Conservation (phyloP, 1,140 invertebrate genomes). For the Hylaeus volcanicus region DNA sequence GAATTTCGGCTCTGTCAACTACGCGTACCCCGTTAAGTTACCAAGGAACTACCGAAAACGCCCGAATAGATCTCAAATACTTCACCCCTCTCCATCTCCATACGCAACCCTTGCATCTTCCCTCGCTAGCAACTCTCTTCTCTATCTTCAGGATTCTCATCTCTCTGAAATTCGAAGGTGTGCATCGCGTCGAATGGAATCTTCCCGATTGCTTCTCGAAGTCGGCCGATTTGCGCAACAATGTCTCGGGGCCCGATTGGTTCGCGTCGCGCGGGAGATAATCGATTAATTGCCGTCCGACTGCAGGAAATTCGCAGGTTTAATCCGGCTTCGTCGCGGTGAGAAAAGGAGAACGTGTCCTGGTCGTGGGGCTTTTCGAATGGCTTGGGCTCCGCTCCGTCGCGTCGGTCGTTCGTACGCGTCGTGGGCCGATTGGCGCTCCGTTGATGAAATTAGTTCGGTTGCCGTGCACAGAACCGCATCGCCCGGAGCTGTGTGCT, state of each 20-base stretch:
- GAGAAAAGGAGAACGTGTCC: conserved; percentile 17
- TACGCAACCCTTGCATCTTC: no score
- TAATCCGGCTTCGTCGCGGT: conserved; percentile 27
- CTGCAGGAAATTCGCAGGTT: conserved; percentile 37
- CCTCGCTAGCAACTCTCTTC: no score
- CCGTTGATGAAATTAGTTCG: conserved; percentile 48
- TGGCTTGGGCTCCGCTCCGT: background rate
- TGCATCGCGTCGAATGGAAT: background rate
- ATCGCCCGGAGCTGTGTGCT: conserved; percentile 49
- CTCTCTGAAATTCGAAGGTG: no score
- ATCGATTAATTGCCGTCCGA: conserved; percentile 52
- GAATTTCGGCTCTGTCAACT: no score
- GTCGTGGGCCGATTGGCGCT: conserved; percentile 46
- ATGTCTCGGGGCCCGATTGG: conserved; percentile 37
- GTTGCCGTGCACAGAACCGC: conserved; percentile 53
- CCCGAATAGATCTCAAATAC: no score
- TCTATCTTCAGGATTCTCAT: no score
- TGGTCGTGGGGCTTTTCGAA: background rate
- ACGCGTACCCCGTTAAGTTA: no score
- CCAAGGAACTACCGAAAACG: no score
- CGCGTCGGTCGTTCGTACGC: conserved; percentile 13
- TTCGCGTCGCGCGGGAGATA: conserved; percentile 7
- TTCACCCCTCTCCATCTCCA: no score
- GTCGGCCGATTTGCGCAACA: conserved; percentile 22
- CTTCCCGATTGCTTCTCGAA: background rate